Base-by-base conservation (phyloP, 2,113 vertebrate species). In the Orcinus orca region DNA sequence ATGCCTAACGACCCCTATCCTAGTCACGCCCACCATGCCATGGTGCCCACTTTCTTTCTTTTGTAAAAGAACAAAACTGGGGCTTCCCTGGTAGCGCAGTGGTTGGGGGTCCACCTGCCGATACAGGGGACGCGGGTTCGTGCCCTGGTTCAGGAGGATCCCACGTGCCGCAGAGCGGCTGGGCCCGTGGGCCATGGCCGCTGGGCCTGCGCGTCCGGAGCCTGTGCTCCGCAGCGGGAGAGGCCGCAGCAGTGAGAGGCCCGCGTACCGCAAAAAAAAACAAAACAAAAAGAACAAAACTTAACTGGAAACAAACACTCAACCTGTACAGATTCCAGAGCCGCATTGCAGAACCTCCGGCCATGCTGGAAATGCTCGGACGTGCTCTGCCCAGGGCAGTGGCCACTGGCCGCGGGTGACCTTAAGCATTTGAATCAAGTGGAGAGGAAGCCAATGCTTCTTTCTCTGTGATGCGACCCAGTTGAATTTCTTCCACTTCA, bases 361-460 rank as follows among this genome's bases (percentile, higher is more conserved):
- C 55, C 18, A 0, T 1, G 21, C 6, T 21, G 36, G 21, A n/a
- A 41, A 63, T 1, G 17, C 14, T 20, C 50, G 6, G 26, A 10
- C 0, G 10, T 33, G 83, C 65, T 65, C 20, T 8, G 62, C 21
- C 33, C 9, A 1, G 44, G 0, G 31, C 58, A 4, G 47, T 5
- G n/a, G 44, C 55, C 25, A 2, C 4, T 0, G 5, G 67, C 73
- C 36, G 9, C 50, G 33, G 33, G 44, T 12, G 83, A 4, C 44
- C 7, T 13, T 6, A 12, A 65, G n/a, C n/a, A 15, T 12, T 2
- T 1, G 14, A 2, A 3, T 0, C 0, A 2, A 1, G 15, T 2
- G n/a, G 21, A 2, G 26, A 58, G 38, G 21, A 17, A 8, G 36
- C 1, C 33, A 21, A 1, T 0, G n/a, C 7, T 68, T 4, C 0